Evolutionary conservation across 2,113 vertebrate species (phyloP).

Genomic region (Heterotis niloticus): DNA sequence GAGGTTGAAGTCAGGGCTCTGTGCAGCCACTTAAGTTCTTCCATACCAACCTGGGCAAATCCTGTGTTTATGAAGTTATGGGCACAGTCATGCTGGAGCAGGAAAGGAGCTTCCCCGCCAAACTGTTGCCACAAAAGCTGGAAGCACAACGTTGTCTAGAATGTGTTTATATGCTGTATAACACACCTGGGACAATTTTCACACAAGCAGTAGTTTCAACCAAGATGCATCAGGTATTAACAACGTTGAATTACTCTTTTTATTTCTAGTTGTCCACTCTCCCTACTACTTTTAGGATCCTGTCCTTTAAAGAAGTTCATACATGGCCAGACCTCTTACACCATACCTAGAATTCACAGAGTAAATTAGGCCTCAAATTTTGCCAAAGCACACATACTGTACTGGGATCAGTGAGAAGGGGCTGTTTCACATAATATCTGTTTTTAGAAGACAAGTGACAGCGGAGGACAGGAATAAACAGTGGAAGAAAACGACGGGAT

Average conservation of each 20-base stretch:
- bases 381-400: background rate
- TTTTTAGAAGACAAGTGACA: constrained; percentile 55
- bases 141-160: too few relatives aligned
- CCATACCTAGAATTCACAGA: background rate
- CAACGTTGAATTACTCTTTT: background rate
- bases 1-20: too few relatives aligned
- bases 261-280: background rate
- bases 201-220: background rate
- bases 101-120: too few relatives aligned
- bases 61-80: too few relatives aligned
- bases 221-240: background rate
- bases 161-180: constrained; percentile 40
- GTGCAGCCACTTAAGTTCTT: too few relatives aligned
- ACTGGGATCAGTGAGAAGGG: background rate
- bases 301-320: background rate
- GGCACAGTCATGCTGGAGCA: too few relatives aligned
- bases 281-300: constrained; percentile 39
- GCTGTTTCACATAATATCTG: constrained; percentile 39
- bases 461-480: constrained; percentile 46
- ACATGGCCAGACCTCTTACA: background rate
- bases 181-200: constrained; percentile 33
- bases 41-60: too few relatives aligned
- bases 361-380: background rate
- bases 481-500: constrained; percentile 52
- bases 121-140: too few relatives aligned